A percentile compares a stretch with the other conserved stretches of the same genome.
Conservation (phyloP, 1,140 invertebrate species). For the Adoxophyes honmai region DNA sequence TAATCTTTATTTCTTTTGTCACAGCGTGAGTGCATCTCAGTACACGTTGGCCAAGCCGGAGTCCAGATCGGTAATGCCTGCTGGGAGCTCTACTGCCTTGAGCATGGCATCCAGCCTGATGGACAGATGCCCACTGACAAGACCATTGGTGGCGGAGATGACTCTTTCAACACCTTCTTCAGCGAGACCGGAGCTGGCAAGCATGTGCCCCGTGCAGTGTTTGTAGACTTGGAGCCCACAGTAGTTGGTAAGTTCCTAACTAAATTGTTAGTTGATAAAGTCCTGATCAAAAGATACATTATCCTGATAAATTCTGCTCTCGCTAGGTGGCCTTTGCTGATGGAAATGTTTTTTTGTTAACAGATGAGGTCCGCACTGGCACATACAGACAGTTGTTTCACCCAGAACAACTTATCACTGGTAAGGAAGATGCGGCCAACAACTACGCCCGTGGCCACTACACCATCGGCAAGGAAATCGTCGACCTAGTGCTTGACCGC, state of each 20-base stretch:
- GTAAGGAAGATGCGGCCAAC: conserved; percentile 93
- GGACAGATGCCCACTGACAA: conserved; percentile 83
- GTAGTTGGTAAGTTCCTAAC: conserved; percentile 83
- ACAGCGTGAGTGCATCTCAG: conserved; percentile 82
- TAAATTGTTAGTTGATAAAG: not conserved
- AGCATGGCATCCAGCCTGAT: conserved; percentile 90
- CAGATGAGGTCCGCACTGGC: conserved; percentile 87
- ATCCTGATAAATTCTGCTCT: too few relatives aligned
- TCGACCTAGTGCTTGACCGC: conserved; percentile 88
- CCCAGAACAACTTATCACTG: conserved; percentile 90
- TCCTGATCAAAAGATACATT: too few relatives aligned
- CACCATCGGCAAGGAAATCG: conserved; percentile 93
- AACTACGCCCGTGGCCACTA: conserved; percentile 94
- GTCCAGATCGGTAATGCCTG: conserved; percentile 90
- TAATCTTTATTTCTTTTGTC: conserved; percentile 26
- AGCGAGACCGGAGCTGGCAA: conserved; percentile 93
- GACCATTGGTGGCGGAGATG: conserved; percentile 84
- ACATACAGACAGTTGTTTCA: conserved; percentile 92
- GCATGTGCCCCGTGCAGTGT: conserved; percentile 91
- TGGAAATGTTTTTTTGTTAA: conserved; percentile 49
- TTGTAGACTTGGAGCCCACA: conserved; percentile 93
- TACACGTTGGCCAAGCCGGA: conserved; percentile 87
- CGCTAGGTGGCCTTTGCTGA: too few relatives aligned
- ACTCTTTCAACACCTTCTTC: conserved; percentile 95
- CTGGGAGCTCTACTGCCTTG: conserved; percentile 87